Conservation (phyloP, 2,888 invertebrate species). For the Amitus sp. region DNA sequence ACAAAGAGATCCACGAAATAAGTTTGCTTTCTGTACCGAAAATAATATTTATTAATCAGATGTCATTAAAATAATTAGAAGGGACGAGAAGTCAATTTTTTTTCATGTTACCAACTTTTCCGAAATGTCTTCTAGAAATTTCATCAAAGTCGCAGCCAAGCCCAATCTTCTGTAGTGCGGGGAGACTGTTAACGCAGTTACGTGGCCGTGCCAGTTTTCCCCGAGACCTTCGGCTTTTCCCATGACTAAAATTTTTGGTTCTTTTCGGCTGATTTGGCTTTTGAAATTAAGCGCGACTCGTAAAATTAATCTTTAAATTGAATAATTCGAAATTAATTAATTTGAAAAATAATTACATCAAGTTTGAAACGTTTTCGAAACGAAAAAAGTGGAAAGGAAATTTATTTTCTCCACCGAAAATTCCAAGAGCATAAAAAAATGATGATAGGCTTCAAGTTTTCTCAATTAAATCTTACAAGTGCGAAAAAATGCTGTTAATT, state of each 20-base stretch:
- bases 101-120: constrained; percentile 92
- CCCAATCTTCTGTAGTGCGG: constrained; percentile 93
- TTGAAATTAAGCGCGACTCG: too few relatives aligned
- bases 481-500: too few relatives aligned
- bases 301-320: too few relatives aligned
- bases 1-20: constrained; percentile 99
- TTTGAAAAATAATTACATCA: too few relatives aligned
- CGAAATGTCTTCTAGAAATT: constrained; percentile 92
- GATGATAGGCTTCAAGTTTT: not conserved
- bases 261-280: too few relatives aligned
- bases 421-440: not conserved
- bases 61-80: not conserved
- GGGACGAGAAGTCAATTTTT: too few relatives aligned
- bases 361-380: too few relatives aligned
- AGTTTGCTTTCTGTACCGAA: constrained; percentile 82
- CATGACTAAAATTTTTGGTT: constrained; percentile 87
- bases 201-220: constrained; percentile 99
- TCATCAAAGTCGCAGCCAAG: constrained; percentile 93
- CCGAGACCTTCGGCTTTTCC: constrained; percentile 97
- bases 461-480: not conserved
- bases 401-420: too few relatives aligned
- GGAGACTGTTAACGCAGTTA: constrained; percentile 96
- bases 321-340: too few relatives aligned
- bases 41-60: too few relatives aligned
- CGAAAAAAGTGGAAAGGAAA: too few relatives aligned